These are phyloP conservation scores for Eristalinus sepulchralis DNA, from an alignment of 2,888 invertebrate genomes.

Conservation along the genomic window DNA sequence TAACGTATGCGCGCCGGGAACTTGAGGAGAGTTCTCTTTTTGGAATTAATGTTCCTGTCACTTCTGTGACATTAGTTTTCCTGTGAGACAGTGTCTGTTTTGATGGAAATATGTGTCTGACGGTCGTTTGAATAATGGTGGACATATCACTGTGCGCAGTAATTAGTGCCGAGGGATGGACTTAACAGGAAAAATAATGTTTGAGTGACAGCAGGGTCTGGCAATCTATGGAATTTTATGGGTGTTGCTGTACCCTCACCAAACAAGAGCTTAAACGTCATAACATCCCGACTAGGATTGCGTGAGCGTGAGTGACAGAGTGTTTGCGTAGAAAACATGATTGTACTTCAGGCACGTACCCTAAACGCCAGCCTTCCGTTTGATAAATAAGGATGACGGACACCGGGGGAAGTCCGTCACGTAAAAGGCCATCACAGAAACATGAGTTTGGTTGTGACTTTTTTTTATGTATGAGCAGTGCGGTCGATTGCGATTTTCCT, in stretches of 20 bases:
- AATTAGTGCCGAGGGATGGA: conserved; percentile 52
- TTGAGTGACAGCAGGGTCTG: conserved; percentile 55
- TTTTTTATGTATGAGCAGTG: not conserved
- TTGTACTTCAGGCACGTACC: not conserved
- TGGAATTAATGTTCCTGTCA: conserved; percentile 68
- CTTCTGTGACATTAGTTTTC: conserved; percentile 62
- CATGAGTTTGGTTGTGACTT: not conserved
- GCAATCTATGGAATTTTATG: conserved; percentile 37
- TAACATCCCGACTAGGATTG: not conserved
- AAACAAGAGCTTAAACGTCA: not conserved
- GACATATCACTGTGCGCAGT: conserved; percentile 35
- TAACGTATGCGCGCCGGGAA: conserved; percentile 13
- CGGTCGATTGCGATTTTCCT: not conserved
- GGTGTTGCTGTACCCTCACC: not conserved
- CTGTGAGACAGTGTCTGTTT: conserved; percentile 42
- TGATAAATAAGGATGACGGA: not conserved
- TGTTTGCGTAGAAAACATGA: not conserved
- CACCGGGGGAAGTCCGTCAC: not conserved
- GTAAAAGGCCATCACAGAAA: not conserved
- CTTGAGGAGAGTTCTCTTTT: conserved; percentile 57
- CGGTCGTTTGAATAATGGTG: conserved; percentile 53
- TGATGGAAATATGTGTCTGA: conserved; percentile 55
- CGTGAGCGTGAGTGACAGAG: not conserved
- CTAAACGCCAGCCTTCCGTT: conserved; percentile 2
- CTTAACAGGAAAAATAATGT: conserved; percentile 37